phyloP scores from a whole-genome alignment of 2,113 vertebrate species.

The Sphyrna mokarran region DNA sequence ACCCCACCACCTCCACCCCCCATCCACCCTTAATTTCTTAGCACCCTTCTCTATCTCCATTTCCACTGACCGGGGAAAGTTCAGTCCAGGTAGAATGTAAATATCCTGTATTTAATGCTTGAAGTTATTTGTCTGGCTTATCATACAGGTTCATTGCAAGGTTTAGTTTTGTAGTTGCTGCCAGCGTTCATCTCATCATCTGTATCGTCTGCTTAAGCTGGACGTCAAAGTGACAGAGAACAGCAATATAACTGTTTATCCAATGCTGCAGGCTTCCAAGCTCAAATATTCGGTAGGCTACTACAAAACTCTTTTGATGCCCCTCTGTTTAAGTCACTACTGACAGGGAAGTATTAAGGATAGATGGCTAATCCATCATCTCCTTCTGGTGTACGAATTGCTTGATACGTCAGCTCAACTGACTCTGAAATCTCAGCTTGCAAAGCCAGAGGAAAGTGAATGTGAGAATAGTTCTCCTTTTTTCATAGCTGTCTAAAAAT shows the following conservation, averaged over 20 bases:
- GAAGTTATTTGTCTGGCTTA: not conserved
- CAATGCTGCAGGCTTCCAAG: not conserved
- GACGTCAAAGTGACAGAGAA: constrained; percentile 21
- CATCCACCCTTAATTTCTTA: not conserved
- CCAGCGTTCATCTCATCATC: not conserved
- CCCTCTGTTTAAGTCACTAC: not conserved
- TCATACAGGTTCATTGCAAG: not conserved
- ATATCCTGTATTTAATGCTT: constrained; percentile 10
- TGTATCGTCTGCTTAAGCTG: constrained; percentile 27
- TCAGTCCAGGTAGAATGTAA: not conserved
- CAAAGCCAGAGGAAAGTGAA: not conserved
- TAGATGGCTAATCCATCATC: constrained; percentile 9
- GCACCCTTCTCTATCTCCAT: not conserved
- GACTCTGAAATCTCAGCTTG: not conserved
- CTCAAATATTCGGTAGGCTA: not conserved
- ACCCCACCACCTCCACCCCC: too few species aligned
- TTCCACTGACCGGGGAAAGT: not conserved
- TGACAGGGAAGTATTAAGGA: not conserved
- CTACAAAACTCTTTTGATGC: constrained; percentile 16
- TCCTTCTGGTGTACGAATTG: not conserved
- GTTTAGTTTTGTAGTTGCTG: not conserved
- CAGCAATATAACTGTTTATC: constrained; percentile 27
- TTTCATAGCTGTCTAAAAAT: constrained; percentile 16
- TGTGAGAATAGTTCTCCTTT: not conserved
- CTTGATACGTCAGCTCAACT: not conserved